phyloP scores from a whole-genome alignment of 2,113 vertebrate species.

The Callorhinus ursinus region DNA sequence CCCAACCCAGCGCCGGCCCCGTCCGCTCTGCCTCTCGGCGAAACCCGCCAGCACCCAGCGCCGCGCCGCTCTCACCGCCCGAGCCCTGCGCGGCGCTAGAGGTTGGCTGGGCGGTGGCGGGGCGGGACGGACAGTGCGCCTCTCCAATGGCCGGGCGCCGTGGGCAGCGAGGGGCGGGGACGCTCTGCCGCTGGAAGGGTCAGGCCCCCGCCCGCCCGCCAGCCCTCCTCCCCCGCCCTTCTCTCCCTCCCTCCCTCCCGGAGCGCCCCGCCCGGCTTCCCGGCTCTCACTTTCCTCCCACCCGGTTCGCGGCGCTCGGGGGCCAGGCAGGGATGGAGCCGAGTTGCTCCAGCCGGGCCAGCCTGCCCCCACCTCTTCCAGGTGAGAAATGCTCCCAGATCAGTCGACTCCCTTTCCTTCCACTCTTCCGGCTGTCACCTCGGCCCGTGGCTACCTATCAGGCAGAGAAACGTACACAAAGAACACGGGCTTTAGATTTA shows the following conservation, averaged over 20 bases:
- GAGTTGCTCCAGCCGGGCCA: background rate
- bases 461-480: slow-evolving; percentile 46
- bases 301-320: background rate
- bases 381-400: slow-evolving; percentile 23
- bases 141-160: slow-evolving; percentile 65
- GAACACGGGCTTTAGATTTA: slow-evolving; percentile 9
- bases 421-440: slow-evolving; percentile 54
- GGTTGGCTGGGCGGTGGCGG: slow-evolving; percentile 71
- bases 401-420: background rate
- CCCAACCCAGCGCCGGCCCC: background rate
- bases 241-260: background rate
- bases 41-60: slow-evolving; percentile 36
- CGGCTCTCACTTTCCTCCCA: slow-evolving; percentile 40
- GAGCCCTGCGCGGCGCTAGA: slow-evolving; percentile 10
- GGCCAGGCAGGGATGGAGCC: slow-evolving; percentile 33
- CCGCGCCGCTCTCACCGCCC: background rate
- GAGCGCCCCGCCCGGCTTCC: slow-evolving; percentile 16
- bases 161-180: slow-evolving; percentile 42
- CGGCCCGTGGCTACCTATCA: background rate
- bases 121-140: slow-evolving; percentile 61
- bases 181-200: background rate
- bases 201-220: slow-evolving; percentile 16
- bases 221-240: background rate
- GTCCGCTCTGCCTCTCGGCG: background rate
- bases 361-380: background rate